Base-by-base conservation (phyloP, 2,113 vertebrate genomes). In the Anhinga anhinga region DNA sequence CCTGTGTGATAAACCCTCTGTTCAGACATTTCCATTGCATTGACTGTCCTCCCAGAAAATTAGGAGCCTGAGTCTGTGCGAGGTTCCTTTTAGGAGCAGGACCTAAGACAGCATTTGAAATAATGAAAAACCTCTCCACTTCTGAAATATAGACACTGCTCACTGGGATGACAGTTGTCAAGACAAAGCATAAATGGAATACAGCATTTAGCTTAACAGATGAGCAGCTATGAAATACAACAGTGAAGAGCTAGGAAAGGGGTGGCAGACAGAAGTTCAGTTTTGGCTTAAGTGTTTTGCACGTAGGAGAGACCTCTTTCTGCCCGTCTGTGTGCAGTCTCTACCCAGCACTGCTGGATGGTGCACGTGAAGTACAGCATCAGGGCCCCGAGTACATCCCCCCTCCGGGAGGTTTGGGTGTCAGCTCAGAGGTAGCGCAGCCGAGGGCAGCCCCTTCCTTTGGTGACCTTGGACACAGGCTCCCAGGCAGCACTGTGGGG, bases 351-450 rank as follows among this genome's bases (percentile, higher is more conserved):
- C 19, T 40, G 14, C 38, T 84, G 63, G 26, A 30, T 2, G 13
- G 19, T 49, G 30, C 10, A 25, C 0, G 6, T 15, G 36, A 73
- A 38, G 11, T 1, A 6, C 21, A 59, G 9, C 10, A 5, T 32
- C 20, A 52, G 19, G 21, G 12, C 11, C 13, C 21, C 1, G 0
- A 7, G 36, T 1, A 0, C 5, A 10, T 49, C 13, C 4, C 27
- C 2, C 9, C 8, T 71, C 50, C 30, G 47, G 65, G 27, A 74
- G 30, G 10, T 27, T 26, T 0, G 0, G 11, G 42, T 44, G 27
- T 29, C 21, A 58, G 5, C n/a, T 73, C 29, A 1, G 5, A 59
- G 29, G 20, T 2, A 23, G 2, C 2, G 2, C 15, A 16, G 32
- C 25, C 5, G 23, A 82, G 34, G 55, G 21, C 40, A 82, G 20